Base-by-base conservation (phyloP, 2,113 vertebrate genomes). In the Camelus bactrianus region DNA sequence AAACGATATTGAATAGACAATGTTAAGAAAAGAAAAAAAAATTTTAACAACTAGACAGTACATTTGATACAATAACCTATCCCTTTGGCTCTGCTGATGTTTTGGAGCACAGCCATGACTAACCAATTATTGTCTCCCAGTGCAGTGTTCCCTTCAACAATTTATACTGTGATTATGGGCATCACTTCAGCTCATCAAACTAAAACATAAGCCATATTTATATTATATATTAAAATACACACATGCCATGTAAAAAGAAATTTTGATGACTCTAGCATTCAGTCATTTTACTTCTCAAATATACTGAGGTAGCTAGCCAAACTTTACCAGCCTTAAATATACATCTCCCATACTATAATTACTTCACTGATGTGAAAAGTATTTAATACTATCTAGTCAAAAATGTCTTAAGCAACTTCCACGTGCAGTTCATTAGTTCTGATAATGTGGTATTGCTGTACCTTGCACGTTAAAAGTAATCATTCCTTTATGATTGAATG, bases 291-390 rank as follows among this genome's bases (percentile, higher is more conserved):
- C 64, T 97, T 97, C n/a, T 96, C 76, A 96, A 80, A 95, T 56
- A 81, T 26, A 90, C 14, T 46, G 64, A 94, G 7, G 28, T 62
- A 73, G 22, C 60, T 85, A 83, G 62, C 19, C 50, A 84, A 95
- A 96, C 11, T 12, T 69, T 81, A 48, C 42, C 12, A 65, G 28
- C 79, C 52, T 80, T 93, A 97, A 62, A 35, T 54, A 82, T 38
- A 88, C 38, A 3, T 67, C 35, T 85, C 22, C 50, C 54, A 77
- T 76, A 83, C 93, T 32, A 46, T 58, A 88, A 84, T 73, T 58
- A 97, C n/a, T 92, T 90, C 80, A 92, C n/a, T 56, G 28, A 94
- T 69, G 11, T 91, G 91, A 86, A 96, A 92, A 97, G 84, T 67
- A 30, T 58, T 89, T 92, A 70, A 35, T 62, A 24, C 28, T 50